These are phyloP conservation scores for Actinostola sp. DNA, from an alignment of 92 coral and sea anemone species.

Conservation along the genomic window DNA sequence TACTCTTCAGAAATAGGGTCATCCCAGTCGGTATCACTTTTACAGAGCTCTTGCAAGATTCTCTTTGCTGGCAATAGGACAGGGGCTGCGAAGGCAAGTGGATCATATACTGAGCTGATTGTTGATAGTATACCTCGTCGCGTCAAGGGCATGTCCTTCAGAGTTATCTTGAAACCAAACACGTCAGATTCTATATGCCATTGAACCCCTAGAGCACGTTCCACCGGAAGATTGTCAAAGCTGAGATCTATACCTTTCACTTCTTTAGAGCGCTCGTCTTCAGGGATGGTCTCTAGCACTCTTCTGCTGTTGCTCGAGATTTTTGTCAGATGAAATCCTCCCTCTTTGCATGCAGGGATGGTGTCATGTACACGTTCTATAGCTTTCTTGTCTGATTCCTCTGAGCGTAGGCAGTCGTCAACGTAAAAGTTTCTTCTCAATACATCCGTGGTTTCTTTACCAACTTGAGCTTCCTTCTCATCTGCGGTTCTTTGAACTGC, in stretches of 20 bases:
- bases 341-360: neutral
- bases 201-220: neutral
- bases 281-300: neutral
- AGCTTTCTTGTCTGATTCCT: neutral
- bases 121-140: neutral
- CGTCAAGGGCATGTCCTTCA: neutral
- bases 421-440: neutral
- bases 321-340: neutral
- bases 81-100: slow-evolving; percentile 30
- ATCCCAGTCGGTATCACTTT: slow-evolving; percentile 21
- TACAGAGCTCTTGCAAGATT: slow-evolving; percentile 32
- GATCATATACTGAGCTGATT: too few species aligned
- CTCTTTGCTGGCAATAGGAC: slow-evolving; percentile 23
- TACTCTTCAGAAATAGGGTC: slow-evolving; percentile 15
- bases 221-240: neutral
- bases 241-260: neutral
- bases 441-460: neutral
- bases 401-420: neutral
- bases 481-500: neutral
- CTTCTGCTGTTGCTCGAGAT: neutral
- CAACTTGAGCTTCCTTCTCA: neutral
- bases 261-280: neutral
- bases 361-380: neutral
- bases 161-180: neutral
- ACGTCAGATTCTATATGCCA: neutral